Conservation (phyloP, 2,797 vertebrate species). For the Parotocinclus haroldoi region DNA sequence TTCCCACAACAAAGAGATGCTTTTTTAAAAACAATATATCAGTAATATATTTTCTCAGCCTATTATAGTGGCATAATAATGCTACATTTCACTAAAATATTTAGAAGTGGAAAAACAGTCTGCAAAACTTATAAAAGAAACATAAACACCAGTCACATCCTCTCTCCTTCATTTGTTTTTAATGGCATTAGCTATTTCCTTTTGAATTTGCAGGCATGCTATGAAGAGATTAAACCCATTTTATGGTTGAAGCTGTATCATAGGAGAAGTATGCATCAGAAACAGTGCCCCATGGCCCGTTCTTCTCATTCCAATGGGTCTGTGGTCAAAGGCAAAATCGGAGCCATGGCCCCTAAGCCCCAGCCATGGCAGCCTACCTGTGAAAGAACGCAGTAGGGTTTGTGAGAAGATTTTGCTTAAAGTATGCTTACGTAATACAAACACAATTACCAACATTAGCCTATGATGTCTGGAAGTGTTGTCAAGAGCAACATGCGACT, state of each 20-base stretch:
- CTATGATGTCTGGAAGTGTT: constrained; percentile 52
- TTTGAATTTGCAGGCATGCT: constrained; percentile 20
- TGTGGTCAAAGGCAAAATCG: constrained; percentile 43
- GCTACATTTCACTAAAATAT: constrained; percentile 16
- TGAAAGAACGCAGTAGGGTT: constrained; percentile 54
- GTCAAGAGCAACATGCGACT: constrained; percentile 53
- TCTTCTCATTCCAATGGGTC: constrained; percentile 53
- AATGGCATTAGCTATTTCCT: constrained; percentile 24
- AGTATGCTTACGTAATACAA: constrained; percentile 59
- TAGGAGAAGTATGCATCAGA: constrained; percentile 15
- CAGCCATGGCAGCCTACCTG: constrained; percentile 38
- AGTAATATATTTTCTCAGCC: not conserved
- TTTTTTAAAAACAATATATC: not conserved
- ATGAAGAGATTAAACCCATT: constrained; percentile 11
- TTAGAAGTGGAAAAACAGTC: constrained; percentile 3
- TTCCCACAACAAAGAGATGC: not conserved
- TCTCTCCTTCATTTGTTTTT: constrained; percentile 24
- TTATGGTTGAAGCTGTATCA: constrained; percentile 21
- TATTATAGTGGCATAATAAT: constrained; percentile 1
- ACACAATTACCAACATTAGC: constrained; percentile 61
- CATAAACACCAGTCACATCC: constrained; percentile 12
- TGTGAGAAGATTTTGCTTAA: constrained; percentile 57
- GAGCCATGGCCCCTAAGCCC: constrained; percentile 36
- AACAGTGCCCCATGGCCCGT: constrained; percentile 26
- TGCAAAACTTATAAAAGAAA: constrained; percentile 26